Evolutionary conservation across 2,113 vertebrate species (phyloP).

Genomic region (Dasyurus viverrinus): DNA sequence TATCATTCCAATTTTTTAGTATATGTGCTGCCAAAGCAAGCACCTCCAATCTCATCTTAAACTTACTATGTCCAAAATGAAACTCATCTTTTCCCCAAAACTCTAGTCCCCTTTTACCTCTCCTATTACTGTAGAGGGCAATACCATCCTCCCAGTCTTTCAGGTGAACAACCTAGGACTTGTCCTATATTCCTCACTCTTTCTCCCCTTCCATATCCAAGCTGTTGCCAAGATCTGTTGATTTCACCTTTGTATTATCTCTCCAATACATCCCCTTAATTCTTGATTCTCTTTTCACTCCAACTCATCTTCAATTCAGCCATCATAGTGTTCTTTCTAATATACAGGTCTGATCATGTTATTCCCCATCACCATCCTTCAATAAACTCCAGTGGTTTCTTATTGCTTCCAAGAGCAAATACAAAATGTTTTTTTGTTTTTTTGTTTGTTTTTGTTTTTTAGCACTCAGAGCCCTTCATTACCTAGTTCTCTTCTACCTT

Average conservation of each 20-base stretch:
- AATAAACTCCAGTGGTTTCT: background rate
- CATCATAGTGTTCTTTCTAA: background rate
- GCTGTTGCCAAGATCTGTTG: background rate
- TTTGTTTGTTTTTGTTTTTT: too few species aligned
- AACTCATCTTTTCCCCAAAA: background rate
- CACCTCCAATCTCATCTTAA: background rate
- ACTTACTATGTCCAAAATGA: background rate
- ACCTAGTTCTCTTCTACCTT: background rate
- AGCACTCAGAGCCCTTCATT: background rate
- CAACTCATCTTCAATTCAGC: background rate
- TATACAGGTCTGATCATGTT: background rate
- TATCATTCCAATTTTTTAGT: too few species aligned
- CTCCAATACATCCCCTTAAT: background rate
- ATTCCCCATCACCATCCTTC: background rate
- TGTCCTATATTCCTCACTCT: background rate
- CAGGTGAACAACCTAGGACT: background rate
- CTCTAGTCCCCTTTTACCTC: background rate
- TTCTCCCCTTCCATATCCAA: background rate
- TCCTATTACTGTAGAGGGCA: background rate
- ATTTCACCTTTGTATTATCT: background rate
- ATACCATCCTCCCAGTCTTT: background rate
- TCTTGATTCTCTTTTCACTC: background rate
- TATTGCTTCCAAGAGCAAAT: background rate
- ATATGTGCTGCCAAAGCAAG: too few species aligned
- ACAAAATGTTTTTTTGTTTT: background rate